Evolutionary conservation across 2,888 invertebrate genomes (phyloP).

Genomic region (Noctua pronuba): DNA sequence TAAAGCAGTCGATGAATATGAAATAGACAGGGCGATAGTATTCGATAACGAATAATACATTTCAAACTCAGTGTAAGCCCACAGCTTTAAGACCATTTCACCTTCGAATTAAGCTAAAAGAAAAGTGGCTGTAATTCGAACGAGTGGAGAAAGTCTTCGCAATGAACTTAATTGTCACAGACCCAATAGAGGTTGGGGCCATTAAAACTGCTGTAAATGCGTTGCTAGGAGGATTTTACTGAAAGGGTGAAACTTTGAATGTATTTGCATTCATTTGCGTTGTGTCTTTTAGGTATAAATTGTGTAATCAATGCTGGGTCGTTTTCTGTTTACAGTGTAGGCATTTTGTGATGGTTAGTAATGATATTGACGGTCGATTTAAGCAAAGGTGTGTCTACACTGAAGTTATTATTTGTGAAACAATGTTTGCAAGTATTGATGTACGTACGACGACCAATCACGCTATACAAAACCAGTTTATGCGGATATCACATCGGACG

Average conservation of each 20-base stretch:
- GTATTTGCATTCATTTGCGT: slow-evolving; percentile 9
- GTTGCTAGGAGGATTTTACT: slow-evolving; percentile 27
- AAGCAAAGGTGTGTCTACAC: neutral
- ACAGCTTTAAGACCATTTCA: slow-evolving; percentile 32
- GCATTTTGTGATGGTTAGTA: neutral
- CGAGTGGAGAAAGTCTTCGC: slow-evolving; percentile 46
- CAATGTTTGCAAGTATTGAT: neutral
- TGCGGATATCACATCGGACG: no score
- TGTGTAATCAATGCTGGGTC: neutral
- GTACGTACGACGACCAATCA: no score
- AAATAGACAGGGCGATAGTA: no score
- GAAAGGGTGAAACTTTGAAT: slow-evolving; percentile 19
- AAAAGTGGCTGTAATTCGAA: slow-evolving; percentile 64
- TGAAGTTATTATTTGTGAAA: neutral
- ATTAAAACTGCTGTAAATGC: slow-evolving; percentile 59
- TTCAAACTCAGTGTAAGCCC: no score
- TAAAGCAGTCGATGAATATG: no score
- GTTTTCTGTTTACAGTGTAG: neutral
- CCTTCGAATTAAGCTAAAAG: slow-evolving; percentile 64
- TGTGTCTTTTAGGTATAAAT: neutral
- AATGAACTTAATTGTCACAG: slow-evolving; percentile 63
- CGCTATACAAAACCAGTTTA: no score
- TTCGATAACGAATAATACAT: no score
- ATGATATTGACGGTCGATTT: neutral
- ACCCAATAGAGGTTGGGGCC: slow-evolving; percentile 45